These are phyloP conservation scores for Botia kubotai DNA, from an alignment of 2,797 vertebrate genomes.

Conservation along the genomic window DNA sequence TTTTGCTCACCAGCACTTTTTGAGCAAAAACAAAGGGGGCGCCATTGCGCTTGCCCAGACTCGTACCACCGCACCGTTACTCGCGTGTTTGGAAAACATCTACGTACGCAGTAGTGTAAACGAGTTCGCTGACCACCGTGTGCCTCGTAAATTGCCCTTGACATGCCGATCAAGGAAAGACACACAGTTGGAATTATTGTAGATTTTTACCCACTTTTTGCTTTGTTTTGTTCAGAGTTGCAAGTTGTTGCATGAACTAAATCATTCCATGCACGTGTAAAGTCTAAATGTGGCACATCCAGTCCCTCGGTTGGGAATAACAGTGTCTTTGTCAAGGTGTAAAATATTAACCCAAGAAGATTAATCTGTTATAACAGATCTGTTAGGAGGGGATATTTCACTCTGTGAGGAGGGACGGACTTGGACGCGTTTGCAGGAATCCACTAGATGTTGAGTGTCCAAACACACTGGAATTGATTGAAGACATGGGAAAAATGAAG, in stretches of 20 bases:
- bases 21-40: background rate
- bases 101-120: background rate
- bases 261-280: background rate
- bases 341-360: conserved; percentile 69
- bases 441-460: conserved; percentile 45
- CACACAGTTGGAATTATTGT: background rate
- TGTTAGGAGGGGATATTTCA: conserved; percentile 9
- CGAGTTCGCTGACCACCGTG: background rate
- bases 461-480: conserved; percentile 45
- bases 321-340: conserved; percentile 38
- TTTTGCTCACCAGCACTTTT: background rate
- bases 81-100: background rate
- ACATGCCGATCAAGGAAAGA: background rate
- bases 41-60: background rate
- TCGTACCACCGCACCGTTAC: background rate
- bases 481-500: conserved; percentile 60
- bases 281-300: conserved; percentile 1
- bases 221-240: background rate
- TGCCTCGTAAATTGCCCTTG: background rate
- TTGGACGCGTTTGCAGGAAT: conserved; percentile 54
- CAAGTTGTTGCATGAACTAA: background rate
- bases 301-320: background rate
- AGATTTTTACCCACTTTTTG: background rate
- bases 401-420: conserved; percentile 65
- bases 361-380: conserved; percentile 39